Evolutionary conservation across 2,888 invertebrate species (phyloP).

Genomic region (Branchinecta sandiegonensis): DNA sequence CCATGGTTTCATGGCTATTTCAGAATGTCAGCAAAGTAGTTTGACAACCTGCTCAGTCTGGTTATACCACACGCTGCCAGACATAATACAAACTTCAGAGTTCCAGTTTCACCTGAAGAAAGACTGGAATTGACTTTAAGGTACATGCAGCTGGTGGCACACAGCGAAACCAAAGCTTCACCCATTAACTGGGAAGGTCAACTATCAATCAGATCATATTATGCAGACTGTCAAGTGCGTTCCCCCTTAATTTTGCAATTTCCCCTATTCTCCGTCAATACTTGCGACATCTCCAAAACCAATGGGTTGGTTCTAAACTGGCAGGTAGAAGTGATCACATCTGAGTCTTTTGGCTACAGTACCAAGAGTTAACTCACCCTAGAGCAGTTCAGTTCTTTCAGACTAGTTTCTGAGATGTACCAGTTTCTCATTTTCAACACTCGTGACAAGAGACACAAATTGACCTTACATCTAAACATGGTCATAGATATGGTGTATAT

Average conservation of each 20-base stretch:
- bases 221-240: background rate
- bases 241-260: background rate
- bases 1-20: background rate
- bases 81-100: background rate
- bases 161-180: constrained; percentile 5
- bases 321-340: too few species aligned
- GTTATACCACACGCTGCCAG: background rate
- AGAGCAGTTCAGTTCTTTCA: too few species aligned
- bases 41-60: background rate
- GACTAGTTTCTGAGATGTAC: too few species aligned
- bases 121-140: background rate
- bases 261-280: too few species aligned
- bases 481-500: too few species aligned
- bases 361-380: too few species aligned
- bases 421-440: too few species aligned
- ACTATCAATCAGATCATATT: background rate
- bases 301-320: too few species aligned
- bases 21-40: background rate
- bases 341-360: too few species aligned
- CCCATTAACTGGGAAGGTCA: background rate
- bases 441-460: too few species aligned
- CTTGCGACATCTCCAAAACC: too few species aligned
- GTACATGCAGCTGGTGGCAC: background rate
- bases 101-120: background rate
- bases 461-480: too few species aligned